Conservation (phyloP, 1,140 invertebrate species). For the Trachymyrmex cornetzi region DNA sequence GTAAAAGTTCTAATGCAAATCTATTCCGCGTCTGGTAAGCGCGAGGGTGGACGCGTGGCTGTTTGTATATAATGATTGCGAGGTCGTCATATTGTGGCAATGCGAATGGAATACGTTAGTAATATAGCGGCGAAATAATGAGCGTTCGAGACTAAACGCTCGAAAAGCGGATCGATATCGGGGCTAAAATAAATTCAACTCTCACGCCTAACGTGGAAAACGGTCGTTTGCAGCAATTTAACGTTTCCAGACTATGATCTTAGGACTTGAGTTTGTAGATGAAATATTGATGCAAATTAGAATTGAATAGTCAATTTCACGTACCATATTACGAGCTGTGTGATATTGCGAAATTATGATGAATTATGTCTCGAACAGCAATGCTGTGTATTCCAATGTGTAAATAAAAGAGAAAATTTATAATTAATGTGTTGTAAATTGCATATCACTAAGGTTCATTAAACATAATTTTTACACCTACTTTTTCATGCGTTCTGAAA, state of each 20-base stretch:
- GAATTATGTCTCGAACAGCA: constrained; percentile 14
- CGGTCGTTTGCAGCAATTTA: constrained; percentile 24
- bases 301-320: constrained; percentile 32
- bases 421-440: neutral
- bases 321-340: neutral
- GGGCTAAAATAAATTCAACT: constrained; percentile 32
- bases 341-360: constrained; percentile 23
- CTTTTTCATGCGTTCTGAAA: neutral
- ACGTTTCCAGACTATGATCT: constrained; percentile 18
- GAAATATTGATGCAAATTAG: constrained; percentile 20
- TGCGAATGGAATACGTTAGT: constrained; percentile 33
- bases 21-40: constrained; percentile 57
- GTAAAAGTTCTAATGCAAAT: constrained; percentile 52
- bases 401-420: neutral
- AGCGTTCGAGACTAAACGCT: constrained; percentile 6
- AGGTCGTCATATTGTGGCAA: constrained; percentile 43
- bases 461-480: neutral
- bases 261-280: constrained; percentile 2
- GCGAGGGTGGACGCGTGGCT: constrained; percentile 63
- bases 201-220: constrained; percentile 15
- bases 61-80: constrained; percentile 39
- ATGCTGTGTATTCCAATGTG: neutral
- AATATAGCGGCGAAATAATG: constrained; percentile 27
- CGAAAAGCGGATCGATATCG: constrained; percentile 36
- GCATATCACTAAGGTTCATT: neutral